Base-by-base conservation (phyloP, 2,797 vertebrate species). In the Acanthurus tractus region DNA sequence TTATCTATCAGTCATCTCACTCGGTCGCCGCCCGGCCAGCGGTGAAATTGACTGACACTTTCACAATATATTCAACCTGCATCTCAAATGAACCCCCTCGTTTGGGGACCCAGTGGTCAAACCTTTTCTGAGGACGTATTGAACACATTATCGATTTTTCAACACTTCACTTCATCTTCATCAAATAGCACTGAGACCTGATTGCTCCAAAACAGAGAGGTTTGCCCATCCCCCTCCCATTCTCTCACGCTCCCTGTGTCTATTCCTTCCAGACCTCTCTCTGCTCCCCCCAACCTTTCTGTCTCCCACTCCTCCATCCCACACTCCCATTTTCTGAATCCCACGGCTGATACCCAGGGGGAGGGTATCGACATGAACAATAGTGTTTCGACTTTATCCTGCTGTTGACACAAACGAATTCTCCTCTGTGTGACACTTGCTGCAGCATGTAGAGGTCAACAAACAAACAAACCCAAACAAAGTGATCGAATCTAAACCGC, bases 131-230 rank as follows among this genome's bases (percentile, higher is more conserved):
- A 83, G 80, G 83, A 86, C 74, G 57, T 90, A 93, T 91, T 29
- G 84, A 93, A 79, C 89, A 83, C 23, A 67, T 81, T 88, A 94
- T 94, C 92, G 93, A 94, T 95, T 94, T 93, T 90, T 82, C 29
- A 91, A 88, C 89, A 91, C 87, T 87, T 94, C 87, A 87, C 85
- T 94, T 93, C 88, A 92, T 94, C 91, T 92, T 93, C 85, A 94
- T 93, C 90, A 93, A 90, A 92, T 80, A 57, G 79, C 78, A 77
- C 25, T 72, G 88, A 86, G 80, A 88, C 84, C 76, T 76, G 81
- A 86, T 76, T 66, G 71, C 78, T 87, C 70, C 76, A 79, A 85
- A 89, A 87, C 65, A 65, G 86, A 86, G 67, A 76, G 76, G 68
- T 77, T 55, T 70, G 75, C 65, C 76, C 70, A 46, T 14, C 73